These are phyloP conservation scores for Pteromalus puparum DNA, from an alignment of 1,140 invertebrate species.

Conservation along the genomic window DNA sequence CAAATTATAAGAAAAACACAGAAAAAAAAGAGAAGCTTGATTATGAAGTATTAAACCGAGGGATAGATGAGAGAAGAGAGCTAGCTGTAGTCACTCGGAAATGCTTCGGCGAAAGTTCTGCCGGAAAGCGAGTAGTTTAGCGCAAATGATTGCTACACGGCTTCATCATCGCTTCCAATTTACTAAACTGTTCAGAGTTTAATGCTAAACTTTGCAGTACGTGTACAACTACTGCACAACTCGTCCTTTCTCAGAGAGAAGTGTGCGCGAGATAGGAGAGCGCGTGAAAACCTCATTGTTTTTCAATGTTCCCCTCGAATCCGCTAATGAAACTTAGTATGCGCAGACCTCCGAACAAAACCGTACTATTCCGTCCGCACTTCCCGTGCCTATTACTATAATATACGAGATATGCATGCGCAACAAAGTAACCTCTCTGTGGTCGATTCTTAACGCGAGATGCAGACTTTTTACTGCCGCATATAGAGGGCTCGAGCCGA, in stretches of 20 bases:
- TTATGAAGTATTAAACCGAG: not conserved
- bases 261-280: not conserved
- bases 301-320: not conserved
- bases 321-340: too few relatives aligned
- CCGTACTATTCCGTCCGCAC: not conserved
- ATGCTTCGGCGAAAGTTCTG: constrained; percentile 11
- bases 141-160: constrained; percentile 13
- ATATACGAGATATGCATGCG: too few relatives aligned
- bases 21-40: too few relatives aligned
- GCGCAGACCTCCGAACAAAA: too few relatives aligned
- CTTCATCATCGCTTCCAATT: constrained; percentile 28
- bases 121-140: constrained; percentile 30
- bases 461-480: not conserved
- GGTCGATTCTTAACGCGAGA: constrained; percentile 14
- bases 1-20: too few relatives aligned
- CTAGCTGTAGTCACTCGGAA: not conserved
- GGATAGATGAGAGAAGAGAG: not conserved
- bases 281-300: constrained; percentile 14
- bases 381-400: too few relatives aligned
- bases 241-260: not conserved
- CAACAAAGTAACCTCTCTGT: not conserved
- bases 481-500: too few relatives aligned
- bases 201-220: constrained; percentile 22
- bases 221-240: constrained; percentile 5
- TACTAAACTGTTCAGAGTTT: constrained; percentile 22